These are phyloP conservation scores for Ephialtes manifestator DNA, from an alignment of 2,888 invertebrate species.

Conservation along the genomic window DNA sequence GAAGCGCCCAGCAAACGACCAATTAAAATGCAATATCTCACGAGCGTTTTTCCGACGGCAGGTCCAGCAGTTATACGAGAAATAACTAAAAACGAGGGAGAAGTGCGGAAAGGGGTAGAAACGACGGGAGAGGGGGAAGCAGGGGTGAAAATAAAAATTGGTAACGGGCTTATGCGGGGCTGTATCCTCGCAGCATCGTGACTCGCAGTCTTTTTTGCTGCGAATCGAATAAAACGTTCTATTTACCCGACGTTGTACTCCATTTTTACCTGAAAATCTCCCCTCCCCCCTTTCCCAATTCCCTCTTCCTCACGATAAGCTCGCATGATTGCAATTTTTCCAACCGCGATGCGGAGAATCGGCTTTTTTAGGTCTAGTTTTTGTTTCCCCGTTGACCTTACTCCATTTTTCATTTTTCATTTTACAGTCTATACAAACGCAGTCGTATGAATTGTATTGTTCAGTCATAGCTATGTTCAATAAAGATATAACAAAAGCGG, in stretches of 20 bases:
- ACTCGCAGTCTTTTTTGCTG: constrained; percentile 34
- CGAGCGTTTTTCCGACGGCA: constrained; percentile 33
- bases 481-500: constrained; percentile 18
- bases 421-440: background rate
- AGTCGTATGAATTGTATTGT: constrained; percentile 37
- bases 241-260: constrained; percentile 50
- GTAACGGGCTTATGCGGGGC: constrained; percentile 24
- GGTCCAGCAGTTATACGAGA: constrained; percentile 37
- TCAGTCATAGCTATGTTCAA: constrained; percentile 11
- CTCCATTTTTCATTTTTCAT: constrained; percentile 4
- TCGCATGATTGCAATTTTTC: constrained; percentile 58
- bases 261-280: constrained; percentile 58
- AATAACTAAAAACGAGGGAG: constrained; percentile 31
- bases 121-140: background rate
- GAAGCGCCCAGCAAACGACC: constrained; percentile 32
- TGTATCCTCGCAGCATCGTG: constrained; percentile 24
- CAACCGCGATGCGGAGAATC: constrained; percentile 16
- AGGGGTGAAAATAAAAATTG: constrained; percentile 44
- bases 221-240: constrained; percentile 56
- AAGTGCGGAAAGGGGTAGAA: background rate
- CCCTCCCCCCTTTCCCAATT: background rate
- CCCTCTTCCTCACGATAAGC: constrained; percentile 46
- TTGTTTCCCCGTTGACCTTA: constrained; percentile 21
- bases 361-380: constrained; percentile 14
- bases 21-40: constrained; percentile 65